These are phyloP conservation scores for Cyanoderma ruficeps DNA, from an alignment of 2,113 vertebrate genomes.

Conservation along the genomic window DNA sequence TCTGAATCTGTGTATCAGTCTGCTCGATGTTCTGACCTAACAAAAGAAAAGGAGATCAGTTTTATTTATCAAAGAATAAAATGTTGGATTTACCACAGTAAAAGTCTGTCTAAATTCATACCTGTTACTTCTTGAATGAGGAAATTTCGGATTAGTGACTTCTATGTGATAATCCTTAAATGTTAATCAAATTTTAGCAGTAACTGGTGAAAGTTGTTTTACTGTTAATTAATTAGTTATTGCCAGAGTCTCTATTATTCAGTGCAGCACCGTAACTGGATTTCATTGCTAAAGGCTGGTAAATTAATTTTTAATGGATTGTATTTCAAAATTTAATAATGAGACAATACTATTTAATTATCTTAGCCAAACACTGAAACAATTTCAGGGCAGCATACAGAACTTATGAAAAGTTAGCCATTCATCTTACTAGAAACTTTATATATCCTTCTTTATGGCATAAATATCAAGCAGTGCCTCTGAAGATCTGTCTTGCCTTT, in stretches of 20 bases:
- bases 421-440: neutral
- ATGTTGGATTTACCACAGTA: neutral
- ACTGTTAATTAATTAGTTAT: constrained; percentile 30
- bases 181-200: neutral
- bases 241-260: neutral
- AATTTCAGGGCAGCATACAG: neutral
- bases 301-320: constrained; percentile 39
- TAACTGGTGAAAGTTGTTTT: neutral
- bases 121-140: neutral
- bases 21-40: neutral
- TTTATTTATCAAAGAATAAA: neutral
- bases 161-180: neutral
- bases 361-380: neutral
- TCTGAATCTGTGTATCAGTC: neutral
- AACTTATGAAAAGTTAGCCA: neutral
- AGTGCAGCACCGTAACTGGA: neutral
- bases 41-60: neutral
- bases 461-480: neutral
- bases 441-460: neutral
- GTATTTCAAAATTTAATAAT: constrained; percentile 24
- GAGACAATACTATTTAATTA: constrained; percentile 15
- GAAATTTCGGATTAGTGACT: neutral
- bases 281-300: neutral
- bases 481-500: neutral
- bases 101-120: neutral